Evolutionary conservation across 64 coral and sea anemone genomes (phyloP), one percentile per base, ranked within the genome.

Genomic region (Stylophora pistillata): DNA sequence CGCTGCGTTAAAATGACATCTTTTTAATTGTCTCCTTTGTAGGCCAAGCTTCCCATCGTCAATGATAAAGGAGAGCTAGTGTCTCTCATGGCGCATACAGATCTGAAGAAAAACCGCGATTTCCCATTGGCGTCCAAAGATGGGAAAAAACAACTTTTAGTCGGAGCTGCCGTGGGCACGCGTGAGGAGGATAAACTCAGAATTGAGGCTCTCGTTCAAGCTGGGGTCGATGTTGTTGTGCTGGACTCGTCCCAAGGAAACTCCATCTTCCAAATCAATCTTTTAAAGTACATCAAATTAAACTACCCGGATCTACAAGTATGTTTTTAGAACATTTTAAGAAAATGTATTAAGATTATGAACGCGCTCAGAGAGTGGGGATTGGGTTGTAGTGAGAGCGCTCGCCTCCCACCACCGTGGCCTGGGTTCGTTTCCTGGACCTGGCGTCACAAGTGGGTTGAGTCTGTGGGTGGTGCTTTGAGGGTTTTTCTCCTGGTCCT

Each of bases 201-300:
- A 32, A 70, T 96, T 10, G 91, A 96, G 54, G 95, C 95, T 23
- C 81, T 96, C 0, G 88, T 93, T 4, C 95, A 96, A 9, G 91
- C 95, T 72, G 95, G 95, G 1, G 95, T 96, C 41, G 95, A 96
- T 52, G 95, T 92, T 4, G 71, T 96, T 15, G 88, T 96, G 1
- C 75, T 96, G 17, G 95, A 96, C 71, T 96, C 95, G 34, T 93
- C 95, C n/a, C 95, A 96, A 84, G 95, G 95, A 29, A 96, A 96
- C 87, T 96, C 95, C 10, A 55, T 74, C 10, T 96, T 82, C 20
- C 95, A 96, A 69, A 90, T 93, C 32, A 71, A 82, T n/a, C 79
- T 96, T 18, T 77, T 96, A 15, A 96, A 96, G 80, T 81, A 87
- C 27, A 90, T 86, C 29, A 96, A 96, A 70, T 91, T 90, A 14